Evolutionary conservation across 2,888 invertebrate species (phyloP).

Genomic region (Poecilobothrus nobilitatus): DNA sequence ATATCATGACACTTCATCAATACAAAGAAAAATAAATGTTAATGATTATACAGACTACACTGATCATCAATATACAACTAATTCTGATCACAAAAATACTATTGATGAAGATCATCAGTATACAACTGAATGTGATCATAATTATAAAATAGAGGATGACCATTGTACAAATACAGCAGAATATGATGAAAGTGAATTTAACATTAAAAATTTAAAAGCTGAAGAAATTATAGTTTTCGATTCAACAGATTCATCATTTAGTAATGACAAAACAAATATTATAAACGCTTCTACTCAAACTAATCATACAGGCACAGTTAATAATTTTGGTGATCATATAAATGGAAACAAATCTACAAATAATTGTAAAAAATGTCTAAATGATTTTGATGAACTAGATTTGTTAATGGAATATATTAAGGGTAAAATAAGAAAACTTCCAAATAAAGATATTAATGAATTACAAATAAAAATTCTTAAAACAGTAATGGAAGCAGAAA

Average conservation of each 20-base stretch:
- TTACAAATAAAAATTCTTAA: background rate
- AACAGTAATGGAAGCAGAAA: background rate
- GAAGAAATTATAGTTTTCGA: background rate
- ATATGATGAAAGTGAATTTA: background rate
- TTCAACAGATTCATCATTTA: background rate
- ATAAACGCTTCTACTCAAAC: background rate
- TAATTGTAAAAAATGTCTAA: background rate
- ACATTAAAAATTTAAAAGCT: background rate
- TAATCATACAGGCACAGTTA: background rate
- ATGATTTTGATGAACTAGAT: background rate
- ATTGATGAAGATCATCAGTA: no score
- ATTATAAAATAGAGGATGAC: no score
- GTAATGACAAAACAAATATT: background rate
- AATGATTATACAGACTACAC: background rate
- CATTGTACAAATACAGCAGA: background rate
- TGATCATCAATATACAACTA: no score
- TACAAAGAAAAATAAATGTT: background rate
- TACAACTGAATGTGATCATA: background rate
- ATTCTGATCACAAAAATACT: no score
- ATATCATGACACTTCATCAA: background rate
- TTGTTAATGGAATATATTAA: constrained; percentile 1
- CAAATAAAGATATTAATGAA: background rate
- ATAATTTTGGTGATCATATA: background rate
- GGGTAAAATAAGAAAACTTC: background rate
- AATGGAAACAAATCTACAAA: background rate